A percentile compares a stretch with the other conserved stretches of the same genome.
These are phyloP conservation scores for Agriopis leucophaearia DNA, from an alignment of 2,888 invertebrate species.

Conservation along the genomic window DNA sequence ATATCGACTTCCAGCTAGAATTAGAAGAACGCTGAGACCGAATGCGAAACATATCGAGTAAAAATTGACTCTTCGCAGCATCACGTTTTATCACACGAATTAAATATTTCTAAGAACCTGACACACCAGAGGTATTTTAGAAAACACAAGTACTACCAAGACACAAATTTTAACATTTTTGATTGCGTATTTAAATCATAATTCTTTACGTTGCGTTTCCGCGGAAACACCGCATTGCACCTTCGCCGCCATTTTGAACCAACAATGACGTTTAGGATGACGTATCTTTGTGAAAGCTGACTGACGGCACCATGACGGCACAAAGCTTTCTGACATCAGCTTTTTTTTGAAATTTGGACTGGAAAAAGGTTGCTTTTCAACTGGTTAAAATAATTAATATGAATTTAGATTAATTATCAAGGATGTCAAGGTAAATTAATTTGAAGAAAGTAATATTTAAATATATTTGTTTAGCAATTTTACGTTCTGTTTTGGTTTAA, in stretches of 20 bases:
- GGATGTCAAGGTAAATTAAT: too few relatives aligned
- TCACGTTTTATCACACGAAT: slow-evolving; percentile 69
- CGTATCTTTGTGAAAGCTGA: background rate
- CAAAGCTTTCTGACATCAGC: too few relatives aligned
- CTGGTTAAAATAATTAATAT: too few relatives aligned
- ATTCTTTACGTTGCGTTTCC: slow-evolving; percentile 76
- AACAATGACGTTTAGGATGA: slow-evolving; percentile 22
- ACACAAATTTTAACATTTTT: slow-evolving; percentile 75
- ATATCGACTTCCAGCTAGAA: slow-evolving; percentile 85
- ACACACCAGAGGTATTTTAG: slow-evolving; percentile 59
- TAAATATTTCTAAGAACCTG: slow-evolving; percentile 56
- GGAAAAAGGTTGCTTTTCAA: too few relatives aligned
- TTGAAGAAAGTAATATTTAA: too few relatives aligned
- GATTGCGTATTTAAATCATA: slow-evolving; percentile 73
- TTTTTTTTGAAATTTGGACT: too few relatives aligned
- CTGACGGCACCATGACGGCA: too few relatives aligned
- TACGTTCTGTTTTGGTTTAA: too few relatives aligned
- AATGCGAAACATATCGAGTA: slow-evolving; percentile 84
- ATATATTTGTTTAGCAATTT: too few relatives aligned
- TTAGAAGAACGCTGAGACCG: slow-evolving; percentile 82
- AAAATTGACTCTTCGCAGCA: slow-evolving; percentile 83
- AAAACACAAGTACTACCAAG: slow-evolving; percentile 68
- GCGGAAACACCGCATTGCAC: slow-evolving; percentile 86
- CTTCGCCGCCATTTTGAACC: slow-evolving; percentile 76
- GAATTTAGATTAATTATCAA: too few relatives aligned